Conservation (phyloP, 1,140 invertebrate genomes). For the Aphaenogaster floridana region DNA sequence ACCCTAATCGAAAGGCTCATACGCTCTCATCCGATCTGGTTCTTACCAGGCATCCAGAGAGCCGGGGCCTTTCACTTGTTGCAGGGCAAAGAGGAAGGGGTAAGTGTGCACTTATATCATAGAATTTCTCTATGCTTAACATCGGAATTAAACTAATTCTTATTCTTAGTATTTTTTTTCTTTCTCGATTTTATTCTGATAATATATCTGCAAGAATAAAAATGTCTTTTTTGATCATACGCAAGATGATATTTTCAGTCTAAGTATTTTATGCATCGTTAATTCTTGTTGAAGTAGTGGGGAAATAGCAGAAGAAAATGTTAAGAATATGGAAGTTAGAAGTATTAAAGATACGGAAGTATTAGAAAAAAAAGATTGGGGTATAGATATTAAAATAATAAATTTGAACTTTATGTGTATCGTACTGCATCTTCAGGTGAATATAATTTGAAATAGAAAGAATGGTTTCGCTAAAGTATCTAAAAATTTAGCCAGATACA, state of each 20-base stretch:
- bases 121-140: slow-evolving; percentile 33
- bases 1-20: slow-evolving; percentile 95
- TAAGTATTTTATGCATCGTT: no score
- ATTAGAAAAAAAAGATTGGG: not conserved
- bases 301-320: not conserved
- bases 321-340: not conserved
- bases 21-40: slow-evolving; percentile 97
- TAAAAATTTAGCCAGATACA: no score
- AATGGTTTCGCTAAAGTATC: no score
- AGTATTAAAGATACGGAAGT: not conserved
- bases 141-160: not conserved
- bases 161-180: not conserved
- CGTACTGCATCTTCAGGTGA: not conserved
- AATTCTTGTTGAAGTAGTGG: not conserved
- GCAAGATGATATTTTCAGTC: not conserved
- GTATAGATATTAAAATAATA: slow-evolving; percentile 6
- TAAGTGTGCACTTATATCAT: slow-evolving; percentile 86
- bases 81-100: slow-evolving; percentile 97
- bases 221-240: not conserved
- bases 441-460: not conserved
- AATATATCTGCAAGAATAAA: slow-evolving; percentile 30
- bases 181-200: not conserved
- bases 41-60: slow-evolving; percentile 96
- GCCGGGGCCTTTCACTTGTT: slow-evolving; percentile 97
- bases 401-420: not conserved